Base-by-base conservation (phyloP, 2,113 vertebrate genomes). In the Hystrix brachyura region DNA sequence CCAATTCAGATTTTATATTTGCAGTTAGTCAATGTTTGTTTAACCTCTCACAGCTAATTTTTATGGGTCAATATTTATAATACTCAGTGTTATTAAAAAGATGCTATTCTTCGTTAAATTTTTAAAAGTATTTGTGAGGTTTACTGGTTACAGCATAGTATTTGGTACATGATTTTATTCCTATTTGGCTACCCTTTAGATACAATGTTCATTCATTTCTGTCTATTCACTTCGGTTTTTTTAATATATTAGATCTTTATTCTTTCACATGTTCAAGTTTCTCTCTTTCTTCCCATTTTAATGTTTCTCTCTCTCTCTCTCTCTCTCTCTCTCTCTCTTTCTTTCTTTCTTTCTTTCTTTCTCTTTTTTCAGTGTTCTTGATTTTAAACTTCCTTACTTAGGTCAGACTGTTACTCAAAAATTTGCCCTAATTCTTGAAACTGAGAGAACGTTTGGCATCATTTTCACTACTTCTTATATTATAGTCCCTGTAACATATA, bases 341-440 rank as follows among this genome's bases (percentile, higher is more conserved):
- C 1, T 95, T 90, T 59, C 25, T 46, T 12, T 11, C 13, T 88
- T 27, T 62, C 21, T 69, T 85, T 55, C 1, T 95, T 90, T 59
- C 21, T 14, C 53, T 29, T 69, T 51, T 78, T 59, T 1, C 25
- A 80, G 1, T 87, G 55, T 72, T 94, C 23, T 84, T 83, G 1
- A 92, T 67, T 87, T 25, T 17, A 79, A 74, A 53, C 3, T 82
- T 55, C 1, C 11, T 23, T 27, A 29, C 1, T 9, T 81, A 53
- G 86, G 51, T 46, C 13, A 46, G 34, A 34, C 67, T 2, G 62
- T 91, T 80, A 12, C 3, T 43, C 43, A 85, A 43, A 74, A 8
- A 59, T 89, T 74, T 96, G 12, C 3, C 8, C 6, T 71, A 64
- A 94, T 93, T 84, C 25, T 21, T 60, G n/a, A 89, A 92, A 72